Evolutionary conservation across 2,797 vertebrate species (phyloP), one percentile per base, ranked within the genome.

Genomic region (Orientallactaga sibirica): DNA sequence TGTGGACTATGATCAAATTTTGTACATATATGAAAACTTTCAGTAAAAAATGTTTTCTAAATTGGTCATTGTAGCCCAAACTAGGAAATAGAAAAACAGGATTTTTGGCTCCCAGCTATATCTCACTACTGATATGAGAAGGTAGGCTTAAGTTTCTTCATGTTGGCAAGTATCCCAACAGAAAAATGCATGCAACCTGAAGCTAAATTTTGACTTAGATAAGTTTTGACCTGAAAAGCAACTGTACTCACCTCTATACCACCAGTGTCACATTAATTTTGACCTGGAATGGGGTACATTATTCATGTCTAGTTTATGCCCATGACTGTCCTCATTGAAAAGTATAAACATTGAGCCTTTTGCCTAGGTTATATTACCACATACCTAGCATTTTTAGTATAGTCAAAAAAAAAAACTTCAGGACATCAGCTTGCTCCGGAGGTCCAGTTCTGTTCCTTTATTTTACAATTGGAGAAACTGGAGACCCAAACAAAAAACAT

Each of bases 281-380:
- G 20, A 87, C 27, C 33, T 95, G n/a, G 48, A 88, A 82, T 88
- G 55, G n/a, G 27, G 9, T 85, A 87, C 84, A 52, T 25, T 91
- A 52, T 58, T 90, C 10, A 76, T 81, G 3, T 80, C 41, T 85
- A 90, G 11, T 93, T 90, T 90, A 29, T 93, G 27, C 33, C 27
- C 43, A 48, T 92, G 94, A n/a, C 4, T 95, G n/a, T 89, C 18
- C 61, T 93, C 43, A 64, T 73, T 94, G 37, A 71, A 92, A 92
- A 95, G 22, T 83, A 76, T 64, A 77, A 83, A 52, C 41, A 64
- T 94, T 86, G 43, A 87, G 82, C 29, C 22, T 78, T 91, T 29
- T 86, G 48, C 27, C 19, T 82, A 10, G 12, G 2, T 85, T 94
- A 68, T 79, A 86, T 88, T 71, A 58, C 48, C 74, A 92, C 8